These are phyloP conservation scores for Bubo bubo DNA, from an alignment of 2,113 vertebrate genomes.

Conservation along the genomic window DNA sequence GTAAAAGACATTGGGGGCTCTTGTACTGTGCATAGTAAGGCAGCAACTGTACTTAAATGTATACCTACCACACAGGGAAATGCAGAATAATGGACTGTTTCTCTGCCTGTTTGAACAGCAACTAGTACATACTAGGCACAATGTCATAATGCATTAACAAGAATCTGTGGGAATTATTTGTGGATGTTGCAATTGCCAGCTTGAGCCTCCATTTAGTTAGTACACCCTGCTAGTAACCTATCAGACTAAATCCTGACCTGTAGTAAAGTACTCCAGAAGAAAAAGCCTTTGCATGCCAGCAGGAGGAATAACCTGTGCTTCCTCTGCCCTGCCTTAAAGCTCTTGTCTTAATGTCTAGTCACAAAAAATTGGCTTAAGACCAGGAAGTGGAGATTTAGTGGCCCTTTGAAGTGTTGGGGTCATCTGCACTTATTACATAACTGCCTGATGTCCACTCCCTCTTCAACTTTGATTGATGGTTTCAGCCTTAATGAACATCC, in stretches of 20 bases:
- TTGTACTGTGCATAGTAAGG: rapidly evolving
- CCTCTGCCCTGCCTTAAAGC: neutral
- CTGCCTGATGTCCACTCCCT: neutral
- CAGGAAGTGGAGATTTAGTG: neutral
- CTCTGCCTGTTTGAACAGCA: neutral
- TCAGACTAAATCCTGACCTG: neutral
- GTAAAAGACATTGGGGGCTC: neutral
- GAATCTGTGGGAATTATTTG: neutral
- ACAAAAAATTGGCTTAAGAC: neutral
- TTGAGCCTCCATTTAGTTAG: neutral
- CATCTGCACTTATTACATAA: neutral
- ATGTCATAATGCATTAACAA: rapidly evolving
- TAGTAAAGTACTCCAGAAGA: neutral
- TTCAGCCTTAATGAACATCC: neutral
- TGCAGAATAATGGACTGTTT: neutral
- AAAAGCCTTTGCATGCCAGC: neutral
- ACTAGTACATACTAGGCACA: rapidly evolving
- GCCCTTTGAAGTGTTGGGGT: neutral
- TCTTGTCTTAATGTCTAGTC: neutral
- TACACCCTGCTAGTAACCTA: neutral
- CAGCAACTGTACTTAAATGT: neutral
- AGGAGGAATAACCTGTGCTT: neutral
- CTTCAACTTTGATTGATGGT: neutral
- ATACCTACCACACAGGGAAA: neutral
- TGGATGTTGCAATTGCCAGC: neutral